Evolutionary conservation across 2,888 invertebrate genomes (phyloP), one percentile per base, ranked within the genome.

Genomic region (Ophion obscuratus): DNA sequence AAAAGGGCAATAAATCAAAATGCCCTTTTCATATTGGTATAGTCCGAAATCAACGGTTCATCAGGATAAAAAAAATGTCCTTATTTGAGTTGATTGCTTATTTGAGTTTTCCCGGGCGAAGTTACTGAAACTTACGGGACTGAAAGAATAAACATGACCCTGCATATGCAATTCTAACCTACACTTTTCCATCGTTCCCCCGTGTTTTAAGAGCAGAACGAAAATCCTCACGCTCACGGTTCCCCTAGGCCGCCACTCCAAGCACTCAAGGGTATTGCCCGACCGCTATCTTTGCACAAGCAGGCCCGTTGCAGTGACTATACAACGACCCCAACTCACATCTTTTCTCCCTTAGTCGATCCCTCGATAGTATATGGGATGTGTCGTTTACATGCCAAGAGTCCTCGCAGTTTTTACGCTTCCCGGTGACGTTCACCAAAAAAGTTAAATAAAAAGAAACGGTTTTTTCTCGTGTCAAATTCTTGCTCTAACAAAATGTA

Each of bases 211-310:
- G 75, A 68, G 57, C 44, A n/a, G 64, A 31, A 5, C 91, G 92
- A 90, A 92, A 92, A 93, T 92, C 92, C 92, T 92, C 90, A 90
- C 90, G 84, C 89, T 88, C 89, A 87, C 87, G 88, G 86, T 88
- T 87, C 86, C 84, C 88, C 81, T 79, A 89, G 86, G 89, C 88
- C 89, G 88, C 89, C 89, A 89, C 90, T 87, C 89, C 86, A 89
- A 90, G 90, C 92, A 93, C 93, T 93, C 92, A 92, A 92, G 90
- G 89, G 92, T 92, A 93, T 93, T 93, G 92, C 92, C 88, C 90
- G 59, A 40, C 59, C 59, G 53, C 71, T 67, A 67, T 78, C 67
- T 78, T 68, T 78, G 59, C 57, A 78, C 68, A 59, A 68, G 68
- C 64, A 64, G 57, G 27, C 78, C 44, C 40, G 68, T 40, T 68